Conservation (phyloP, 2,888 invertebrate genomes). For the Vandiemenella viatica region DNA sequence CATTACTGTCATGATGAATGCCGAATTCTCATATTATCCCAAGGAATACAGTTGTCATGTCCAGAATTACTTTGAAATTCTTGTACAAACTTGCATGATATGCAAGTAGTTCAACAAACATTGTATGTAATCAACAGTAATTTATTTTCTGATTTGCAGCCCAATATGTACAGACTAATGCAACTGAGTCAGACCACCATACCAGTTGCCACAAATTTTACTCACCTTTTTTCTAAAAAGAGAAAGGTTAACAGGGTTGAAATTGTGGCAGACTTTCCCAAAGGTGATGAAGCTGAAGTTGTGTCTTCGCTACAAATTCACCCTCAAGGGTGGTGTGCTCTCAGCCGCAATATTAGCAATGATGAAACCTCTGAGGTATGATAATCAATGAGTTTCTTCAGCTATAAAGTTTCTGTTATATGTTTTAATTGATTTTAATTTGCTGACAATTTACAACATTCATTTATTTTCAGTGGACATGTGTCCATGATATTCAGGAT, state of each 20-base stretch:
- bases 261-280: constrained; percentile 79
- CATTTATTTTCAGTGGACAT: constrained; percentile 61
- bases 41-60: no score
- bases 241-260: constrained; percentile 73
- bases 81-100: no score
- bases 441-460: not conserved
- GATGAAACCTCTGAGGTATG: constrained; percentile 72
- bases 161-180: constrained; percentile 78
- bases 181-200: constrained; percentile 70
- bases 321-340: constrained; percentile 77
- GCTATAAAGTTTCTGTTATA: not conserved
- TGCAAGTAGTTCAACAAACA: no score
- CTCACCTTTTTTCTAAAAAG: constrained; percentile 59
- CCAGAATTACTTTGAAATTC: no score
- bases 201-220: constrained; percentile 64
- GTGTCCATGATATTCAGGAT: constrained; percentile 84
- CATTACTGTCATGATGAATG: no score
- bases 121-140: no score
- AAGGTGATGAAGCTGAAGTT: constrained; percentile 72
- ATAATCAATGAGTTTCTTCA: constrained; percentile 1
- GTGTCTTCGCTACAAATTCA: constrained; percentile 81
- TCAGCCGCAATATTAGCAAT: constrained; percentile 74
- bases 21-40: no score
- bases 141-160: no score
- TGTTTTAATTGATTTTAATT: constrained; percentile 2